Conservation (phyloP, 2,113 vertebrate genomes). For the Percina caprodes region DNA sequence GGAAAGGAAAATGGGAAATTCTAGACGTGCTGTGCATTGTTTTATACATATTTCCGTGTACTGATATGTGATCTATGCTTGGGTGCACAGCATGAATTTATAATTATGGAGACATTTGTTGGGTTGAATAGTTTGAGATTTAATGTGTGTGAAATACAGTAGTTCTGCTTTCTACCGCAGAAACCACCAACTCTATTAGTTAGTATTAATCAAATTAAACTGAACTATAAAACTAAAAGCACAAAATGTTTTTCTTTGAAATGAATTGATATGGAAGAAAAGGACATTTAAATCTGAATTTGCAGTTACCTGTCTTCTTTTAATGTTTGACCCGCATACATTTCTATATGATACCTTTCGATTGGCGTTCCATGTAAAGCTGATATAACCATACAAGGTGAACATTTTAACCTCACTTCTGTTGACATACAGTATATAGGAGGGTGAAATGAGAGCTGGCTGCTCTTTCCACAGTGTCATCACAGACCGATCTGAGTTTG, state of each 20-base stretch:
- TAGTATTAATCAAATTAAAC: not conserved
- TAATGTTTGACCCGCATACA: not conserved
- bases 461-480: slow-evolving; percentile 60
- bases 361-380: not conserved
- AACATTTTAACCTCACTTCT: slow-evolving; percentile 53
- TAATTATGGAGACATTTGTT: slow-evolving; percentile 1
- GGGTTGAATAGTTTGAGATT: not conserved
- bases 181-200: not conserved
- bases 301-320: not conserved
- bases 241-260: not conserved
- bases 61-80: not conserved
- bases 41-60: not conserved
- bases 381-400: slow-evolving; percentile 54
- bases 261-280: not conserved
- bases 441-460: slow-evolving; percentile 54
- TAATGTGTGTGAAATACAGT: not conserved
- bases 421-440: slow-evolving; percentile 23
- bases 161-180: not conserved
- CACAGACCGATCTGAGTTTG: slow-evolving; percentile 47
- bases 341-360: not conserved
- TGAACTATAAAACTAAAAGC: not conserved
- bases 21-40: not conserved
- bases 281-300: not conserved
- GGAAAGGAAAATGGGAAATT: not conserved
- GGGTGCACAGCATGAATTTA: not conserved